Evolutionary conservation across 1,140 invertebrate genomes (phyloP).

Genomic region (Halesus radiatus): DNA sequence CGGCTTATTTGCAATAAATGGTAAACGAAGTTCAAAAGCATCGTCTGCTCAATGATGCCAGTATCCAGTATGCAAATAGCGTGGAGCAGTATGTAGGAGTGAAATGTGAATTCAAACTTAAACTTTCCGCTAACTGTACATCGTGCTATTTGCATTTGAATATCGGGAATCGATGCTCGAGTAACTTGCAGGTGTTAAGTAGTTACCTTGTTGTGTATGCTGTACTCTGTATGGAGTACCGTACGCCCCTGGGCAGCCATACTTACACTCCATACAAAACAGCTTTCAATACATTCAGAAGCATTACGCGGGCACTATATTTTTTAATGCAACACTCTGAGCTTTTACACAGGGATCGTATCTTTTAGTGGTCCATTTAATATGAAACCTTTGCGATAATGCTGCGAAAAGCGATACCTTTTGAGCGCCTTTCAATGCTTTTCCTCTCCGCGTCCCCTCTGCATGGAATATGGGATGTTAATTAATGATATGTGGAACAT

Average conservation of each 20-base stretch:
- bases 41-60: too few relatives aligned
- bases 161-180: not conserved
- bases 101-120: too few relatives aligned
- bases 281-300: slow-evolving; percentile 52
- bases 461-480: slow-evolving; percentile 10
- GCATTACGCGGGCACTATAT: slow-evolving; percentile 52
- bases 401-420: slow-evolving; percentile 45
- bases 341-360: slow-evolving; percentile 53
- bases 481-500: slow-evolving; percentile 43
- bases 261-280: slow-evolving; percentile 47
- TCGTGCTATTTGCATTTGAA: slow-evolving; percentile 8
- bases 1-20: too few relatives aligned
- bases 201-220: not conserved
- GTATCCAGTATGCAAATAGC: too few relatives aligned
- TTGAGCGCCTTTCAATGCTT: slow-evolving; percentile 42
- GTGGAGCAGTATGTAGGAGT: too few relatives aligned
- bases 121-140: too few relatives aligned
- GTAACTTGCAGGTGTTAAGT: slow-evolving; percentile 1
- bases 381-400: slow-evolving; percentile 55
- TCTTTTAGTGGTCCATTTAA: slow-evolving; percentile 58
- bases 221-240: too few relatives aligned
- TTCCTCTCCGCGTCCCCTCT: not conserved
- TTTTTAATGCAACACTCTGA: slow-evolving; percentile 56
- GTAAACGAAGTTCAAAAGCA: too few relatives aligned
- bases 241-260: slow-evolving; percentile 6